A percentile compares a stretch with the other conserved stretches of the same genome.
Conservation (phyloP, 2,888 invertebrate species). For the Eretmocerus hayati region DNA sequence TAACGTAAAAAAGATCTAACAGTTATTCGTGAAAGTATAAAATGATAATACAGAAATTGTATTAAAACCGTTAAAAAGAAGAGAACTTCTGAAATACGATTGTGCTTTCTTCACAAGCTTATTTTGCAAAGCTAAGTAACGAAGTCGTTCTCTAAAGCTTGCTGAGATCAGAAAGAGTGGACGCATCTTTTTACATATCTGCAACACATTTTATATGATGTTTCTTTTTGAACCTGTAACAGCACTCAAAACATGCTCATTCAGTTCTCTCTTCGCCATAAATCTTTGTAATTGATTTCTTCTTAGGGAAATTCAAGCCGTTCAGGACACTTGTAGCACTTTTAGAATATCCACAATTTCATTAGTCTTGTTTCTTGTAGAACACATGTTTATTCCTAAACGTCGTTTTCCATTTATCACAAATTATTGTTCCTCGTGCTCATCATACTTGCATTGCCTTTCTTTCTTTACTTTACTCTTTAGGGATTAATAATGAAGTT, state of each 20-base stretch:
- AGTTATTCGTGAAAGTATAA: conserved; percentile 15
- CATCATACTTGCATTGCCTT: conserved; percentile 24
- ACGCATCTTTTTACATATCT: conserved; percentile 28
- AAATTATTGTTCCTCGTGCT: conserved; percentile 42
- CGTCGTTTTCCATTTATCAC: conserved; percentile 41
- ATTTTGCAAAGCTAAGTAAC: conserved; percentile 5
- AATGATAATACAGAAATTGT: conserved; percentile 30
- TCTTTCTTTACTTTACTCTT: conserved; percentile 28
- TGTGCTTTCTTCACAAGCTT: conserved; percentile 15
- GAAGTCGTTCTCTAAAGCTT: conserved; percentile 3
- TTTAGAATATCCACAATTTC: conserved; percentile 34
- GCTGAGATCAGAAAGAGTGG: conserved; percentile 7
- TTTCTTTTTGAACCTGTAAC: neutral
- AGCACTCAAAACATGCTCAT: too few species aligned
- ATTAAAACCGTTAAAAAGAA: conserved; percentile 11
- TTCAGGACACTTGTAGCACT: conserved; percentile 41
- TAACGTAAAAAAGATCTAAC: conserved; percentile 22
- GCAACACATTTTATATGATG: conserved; percentile 23
- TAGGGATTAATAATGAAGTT: conserved; percentile 34
- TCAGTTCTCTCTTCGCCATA: neutral
- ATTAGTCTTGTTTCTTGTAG: conserved; percentile 30
- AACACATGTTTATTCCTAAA: conserved; percentile 45
- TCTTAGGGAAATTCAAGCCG: conserved; percentile 42
- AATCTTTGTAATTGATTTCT: conserved; percentile 30
- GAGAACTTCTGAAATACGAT: conserved; percentile 20